These are phyloP conservation scores for Tympanuchus pallidicinctus DNA, from an alignment of 2,113 vertebrate genomes.

Conservation along the genomic window DNA sequence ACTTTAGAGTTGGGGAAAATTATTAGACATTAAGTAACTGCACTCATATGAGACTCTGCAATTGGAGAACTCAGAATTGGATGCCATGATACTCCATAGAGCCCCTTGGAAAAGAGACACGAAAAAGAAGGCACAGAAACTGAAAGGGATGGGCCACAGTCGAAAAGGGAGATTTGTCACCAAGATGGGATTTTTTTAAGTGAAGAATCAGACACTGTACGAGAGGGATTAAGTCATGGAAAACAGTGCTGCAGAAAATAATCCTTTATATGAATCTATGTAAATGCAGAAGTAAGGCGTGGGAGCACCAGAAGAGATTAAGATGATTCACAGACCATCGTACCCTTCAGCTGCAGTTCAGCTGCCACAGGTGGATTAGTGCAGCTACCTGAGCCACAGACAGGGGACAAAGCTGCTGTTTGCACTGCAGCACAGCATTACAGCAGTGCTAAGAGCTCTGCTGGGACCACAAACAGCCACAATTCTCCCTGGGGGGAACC, in stretches of 20 bases:
- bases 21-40: background rate
- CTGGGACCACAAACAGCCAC: background rate
- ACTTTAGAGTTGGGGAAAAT: background rate
- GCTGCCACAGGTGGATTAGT: background rate
- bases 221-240: background rate
- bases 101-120: background rate
- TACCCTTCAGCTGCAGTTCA: background rate
- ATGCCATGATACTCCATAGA: background rate
- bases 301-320: background rate
- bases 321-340: background rate
- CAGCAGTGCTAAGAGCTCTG: accelerated
- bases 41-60: background rate
- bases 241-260: background rate
- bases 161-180: background rate
- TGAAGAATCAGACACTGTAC: background rate
- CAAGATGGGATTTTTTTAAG: background rate
- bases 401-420: background rate
- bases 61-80: background rate
- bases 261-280: background rate
- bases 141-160: background rate
- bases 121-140: background rate
- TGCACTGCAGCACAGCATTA: background rate
- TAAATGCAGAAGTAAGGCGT: background rate
- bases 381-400: accelerated
- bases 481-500: too few relatives aligned